Evolutionary conservation across 2,113 vertebrate genomes (phyloP).

Genomic region (Chaenocephalus aceratus): DNA sequence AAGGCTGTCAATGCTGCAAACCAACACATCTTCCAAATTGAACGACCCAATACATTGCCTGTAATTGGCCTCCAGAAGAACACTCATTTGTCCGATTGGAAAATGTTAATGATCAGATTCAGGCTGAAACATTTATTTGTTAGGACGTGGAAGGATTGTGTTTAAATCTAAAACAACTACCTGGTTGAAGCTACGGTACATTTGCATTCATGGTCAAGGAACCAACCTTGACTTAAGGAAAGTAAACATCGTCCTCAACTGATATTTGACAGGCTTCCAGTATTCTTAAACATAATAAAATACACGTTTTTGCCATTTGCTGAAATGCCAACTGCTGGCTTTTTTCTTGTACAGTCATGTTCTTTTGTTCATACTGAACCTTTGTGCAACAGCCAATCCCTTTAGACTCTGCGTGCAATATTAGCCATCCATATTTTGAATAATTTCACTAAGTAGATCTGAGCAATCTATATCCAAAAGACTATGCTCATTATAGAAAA

Average conservation of each 20-base stretch:
- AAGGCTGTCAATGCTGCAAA: neutral
- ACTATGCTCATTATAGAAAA: neutral
- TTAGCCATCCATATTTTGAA: neutral
- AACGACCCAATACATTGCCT: neutral
- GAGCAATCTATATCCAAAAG: slow-evolving; percentile 21
- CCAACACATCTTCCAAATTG: neutral
- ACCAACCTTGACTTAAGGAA: neutral
- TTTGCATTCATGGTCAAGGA: too few relatives aligned
- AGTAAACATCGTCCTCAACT: too few relatives aligned
- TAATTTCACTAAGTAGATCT: slow-evolving; percentile 34
- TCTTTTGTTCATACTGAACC: neutral
- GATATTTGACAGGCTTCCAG: too few relatives aligned
- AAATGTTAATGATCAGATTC: neutral
- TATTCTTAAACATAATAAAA: too few relatives aligned
- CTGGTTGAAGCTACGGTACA: neutral
- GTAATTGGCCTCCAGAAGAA: neutral
- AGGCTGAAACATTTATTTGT: neutral
- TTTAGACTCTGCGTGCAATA: neutral
- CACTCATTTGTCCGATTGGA: too few relatives aligned
- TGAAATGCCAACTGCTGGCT: neutral
- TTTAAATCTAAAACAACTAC: neutral
- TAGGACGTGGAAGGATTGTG: neutral
- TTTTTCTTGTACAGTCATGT: neutral
- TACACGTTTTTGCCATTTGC: neutral
- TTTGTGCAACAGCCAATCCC: neutral